Conservation (phyloP, 2,113 vertebrate genomes). For the Corythoichthys intestinalis region DNA sequence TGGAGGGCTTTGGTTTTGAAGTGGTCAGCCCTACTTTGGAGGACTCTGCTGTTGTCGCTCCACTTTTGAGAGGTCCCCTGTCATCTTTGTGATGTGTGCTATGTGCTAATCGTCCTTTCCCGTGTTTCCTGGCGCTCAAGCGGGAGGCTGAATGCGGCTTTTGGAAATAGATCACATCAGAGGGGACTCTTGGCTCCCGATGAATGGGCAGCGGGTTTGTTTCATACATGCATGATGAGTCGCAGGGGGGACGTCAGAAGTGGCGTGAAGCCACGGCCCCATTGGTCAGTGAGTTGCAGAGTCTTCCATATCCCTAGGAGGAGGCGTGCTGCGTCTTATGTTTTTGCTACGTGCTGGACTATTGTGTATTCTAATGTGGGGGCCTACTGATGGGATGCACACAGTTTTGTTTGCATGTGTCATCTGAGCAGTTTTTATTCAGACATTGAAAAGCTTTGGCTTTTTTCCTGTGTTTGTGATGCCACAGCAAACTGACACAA, state of each 20-base stretch:
- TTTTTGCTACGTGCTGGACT: conserved; percentile 43
- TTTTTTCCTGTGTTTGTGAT: neutral
- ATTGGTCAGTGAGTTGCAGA: conserved; percentile 44
- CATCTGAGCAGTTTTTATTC: neutral
- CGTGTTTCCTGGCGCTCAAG: conserved; percentile 46
- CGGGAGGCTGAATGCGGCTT: conserved; percentile 48
- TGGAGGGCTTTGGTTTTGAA: conserved; percentile 37
- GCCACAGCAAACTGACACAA: neutral
- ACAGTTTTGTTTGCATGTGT: conserved; percentile 5
- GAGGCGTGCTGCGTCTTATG: conserved; percentile 50
- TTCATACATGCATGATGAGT: conserved; percentile 67
- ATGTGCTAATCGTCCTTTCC: conserved; percentile 46
- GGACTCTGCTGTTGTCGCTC: conserved; percentile 58
- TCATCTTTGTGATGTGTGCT: conserved; percentile 57
- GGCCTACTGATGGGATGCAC: conserved; percentile 5
- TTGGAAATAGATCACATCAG: conserved; percentile 72
- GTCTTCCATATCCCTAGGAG: conserved; percentile 32
- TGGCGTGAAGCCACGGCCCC: conserved; percentile 36
- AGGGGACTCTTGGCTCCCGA: conserved; percentile 60
- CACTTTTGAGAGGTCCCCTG: conserved; percentile 72
- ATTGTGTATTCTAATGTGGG: conserved; percentile 26
- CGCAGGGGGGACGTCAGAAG: conserved; percentile 42
- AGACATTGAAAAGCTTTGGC: neutral
- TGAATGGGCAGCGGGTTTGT: conserved; percentile 52
- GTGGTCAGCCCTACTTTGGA: conserved; percentile 71